These are phyloP conservation scores for Proales similis DNA, from an alignment of 1,140 invertebrate genomes.

Conservation along the genomic window DNA sequence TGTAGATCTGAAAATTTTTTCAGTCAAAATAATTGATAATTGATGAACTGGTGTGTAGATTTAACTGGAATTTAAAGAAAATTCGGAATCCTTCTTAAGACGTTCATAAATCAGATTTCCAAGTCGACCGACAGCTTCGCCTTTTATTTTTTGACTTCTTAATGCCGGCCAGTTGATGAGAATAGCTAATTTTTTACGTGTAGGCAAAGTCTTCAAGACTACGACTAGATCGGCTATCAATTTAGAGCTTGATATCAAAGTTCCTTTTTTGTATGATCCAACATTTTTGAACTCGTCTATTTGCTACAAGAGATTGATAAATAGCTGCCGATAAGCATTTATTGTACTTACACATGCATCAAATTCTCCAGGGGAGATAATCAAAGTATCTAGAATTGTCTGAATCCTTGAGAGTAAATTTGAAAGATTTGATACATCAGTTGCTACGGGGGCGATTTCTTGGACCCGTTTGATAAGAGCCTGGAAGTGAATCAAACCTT, in stretches of 20 bases:
- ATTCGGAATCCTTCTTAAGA: constrained; percentile 22
- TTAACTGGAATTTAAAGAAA: constrained; percentile 13
- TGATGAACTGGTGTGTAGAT: constrained; percentile 15
- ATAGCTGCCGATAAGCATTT: background rate
- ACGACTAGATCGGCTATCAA: constrained; percentile 86
- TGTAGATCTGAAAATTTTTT: constrained; percentile 45
- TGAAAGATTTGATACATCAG: constrained; percentile 79
- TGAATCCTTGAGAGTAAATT: constrained; percentile 88
- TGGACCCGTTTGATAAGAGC: constrained; percentile 79
- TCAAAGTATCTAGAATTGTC: constrained; percentile 80
- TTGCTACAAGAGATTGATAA: constrained; percentile 61
- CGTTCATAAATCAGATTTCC: constrained; percentile 9
- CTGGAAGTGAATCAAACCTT: constrained; percentile 50
- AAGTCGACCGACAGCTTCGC: constrained; percentile 13
- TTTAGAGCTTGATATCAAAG: constrained; percentile 88
- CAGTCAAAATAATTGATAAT: constrained; percentile 23
- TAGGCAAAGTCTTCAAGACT: constrained; percentile 93
- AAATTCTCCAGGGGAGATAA: constrained; percentile 81
- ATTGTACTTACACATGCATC: constrained; percentile 76
- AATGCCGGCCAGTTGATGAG: constrained; percentile 8
- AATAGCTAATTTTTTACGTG: constrained; percentile 55
- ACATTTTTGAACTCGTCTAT: constrained; percentile 89
- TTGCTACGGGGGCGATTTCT: constrained; percentile 76
- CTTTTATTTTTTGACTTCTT: background rate
- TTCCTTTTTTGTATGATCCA: constrained; percentile 94